A percentile compares a stretch with the other conserved stretches of the same genome.
phyloP scores from a whole-genome alignment of 1,140 invertebrate species.

The Rhopalosiphum maidis region DNA sequence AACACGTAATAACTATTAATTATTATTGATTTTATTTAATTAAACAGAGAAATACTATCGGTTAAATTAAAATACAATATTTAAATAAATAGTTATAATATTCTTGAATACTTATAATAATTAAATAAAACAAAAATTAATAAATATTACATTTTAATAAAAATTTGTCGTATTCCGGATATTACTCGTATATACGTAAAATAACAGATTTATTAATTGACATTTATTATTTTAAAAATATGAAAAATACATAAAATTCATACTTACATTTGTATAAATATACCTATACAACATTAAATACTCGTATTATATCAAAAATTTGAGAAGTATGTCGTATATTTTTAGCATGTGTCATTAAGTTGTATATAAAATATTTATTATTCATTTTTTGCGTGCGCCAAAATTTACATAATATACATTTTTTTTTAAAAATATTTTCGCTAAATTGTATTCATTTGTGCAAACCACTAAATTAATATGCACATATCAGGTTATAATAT shows the following conservation, averaged over 20 bases:
- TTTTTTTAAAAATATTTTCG: neutral
- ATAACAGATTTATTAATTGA: neutral
- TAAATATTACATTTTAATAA: neutral
- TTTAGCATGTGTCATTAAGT: neutral
- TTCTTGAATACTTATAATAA: neutral
- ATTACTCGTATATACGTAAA: neutral
- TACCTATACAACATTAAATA: neutral
- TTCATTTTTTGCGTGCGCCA: neutral
- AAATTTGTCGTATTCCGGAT: neutral
- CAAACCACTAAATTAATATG: neutral
- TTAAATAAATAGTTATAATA: neutral
- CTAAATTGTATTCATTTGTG: neutral
- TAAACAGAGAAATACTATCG: neutral
- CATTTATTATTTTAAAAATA: neutral
- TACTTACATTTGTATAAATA: neutral
- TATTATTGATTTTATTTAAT: neutral
- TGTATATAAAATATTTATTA: neutral
- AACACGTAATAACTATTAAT: neutral
- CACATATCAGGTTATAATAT: neutral
- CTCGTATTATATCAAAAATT: neutral
- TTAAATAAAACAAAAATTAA: neutral
- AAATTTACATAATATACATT: conserved; percentile 13
- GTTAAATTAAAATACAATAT: neutral
- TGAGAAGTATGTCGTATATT: neutral
- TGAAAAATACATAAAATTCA: neutral